Conservation (phyloP, 2,797 vertebrate species). For the Yasuhikotakia modesta region DNA sequence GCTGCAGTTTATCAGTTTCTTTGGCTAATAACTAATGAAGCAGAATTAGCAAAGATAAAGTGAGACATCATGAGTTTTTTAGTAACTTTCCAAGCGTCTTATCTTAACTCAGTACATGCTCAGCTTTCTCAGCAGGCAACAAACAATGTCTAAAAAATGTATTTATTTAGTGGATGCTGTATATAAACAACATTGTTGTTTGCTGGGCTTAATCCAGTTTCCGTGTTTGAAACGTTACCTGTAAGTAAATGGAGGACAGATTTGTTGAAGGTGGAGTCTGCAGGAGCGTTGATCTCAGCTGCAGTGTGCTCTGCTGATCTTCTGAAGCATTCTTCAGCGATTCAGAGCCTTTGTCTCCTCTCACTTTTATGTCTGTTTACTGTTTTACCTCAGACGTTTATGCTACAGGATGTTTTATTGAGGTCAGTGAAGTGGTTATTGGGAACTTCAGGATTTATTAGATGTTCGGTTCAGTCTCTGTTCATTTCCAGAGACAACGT, state of each 20-base stretch:
- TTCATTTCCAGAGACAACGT: constrained; percentile 65
- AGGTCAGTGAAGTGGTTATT: constrained; percentile 38
- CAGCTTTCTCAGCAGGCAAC: not conserved
- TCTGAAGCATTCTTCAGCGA: constrained; percentile 23
- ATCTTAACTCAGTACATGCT: not conserved
- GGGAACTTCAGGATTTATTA: constrained; percentile 66
- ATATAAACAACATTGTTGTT: not conserved
- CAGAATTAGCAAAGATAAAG: not conserved
- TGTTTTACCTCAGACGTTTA: constrained; percentile 30
- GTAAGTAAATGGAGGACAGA: constrained; percentile 1
- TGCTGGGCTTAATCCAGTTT: not conserved
- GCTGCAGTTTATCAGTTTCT: not conserved
- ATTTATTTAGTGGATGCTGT: not conserved
- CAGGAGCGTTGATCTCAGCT: not conserved
- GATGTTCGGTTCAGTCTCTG: constrained; percentile 61
- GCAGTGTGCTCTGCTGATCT: not conserved
- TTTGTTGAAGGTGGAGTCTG: constrained; percentile 4
- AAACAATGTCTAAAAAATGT: not conserved
- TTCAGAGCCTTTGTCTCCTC: constrained; percentile 31
- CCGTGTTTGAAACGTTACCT: constrained; percentile 12
- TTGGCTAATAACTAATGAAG: not conserved
- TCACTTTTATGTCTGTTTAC: constrained; percentile 44
- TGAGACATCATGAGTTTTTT: not conserved
- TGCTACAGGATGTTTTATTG: constrained; percentile 39
- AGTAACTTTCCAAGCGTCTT: not conserved